Conservation (phyloP, 2,113 vertebrate species). For the Lipophrys pholis region DNA sequence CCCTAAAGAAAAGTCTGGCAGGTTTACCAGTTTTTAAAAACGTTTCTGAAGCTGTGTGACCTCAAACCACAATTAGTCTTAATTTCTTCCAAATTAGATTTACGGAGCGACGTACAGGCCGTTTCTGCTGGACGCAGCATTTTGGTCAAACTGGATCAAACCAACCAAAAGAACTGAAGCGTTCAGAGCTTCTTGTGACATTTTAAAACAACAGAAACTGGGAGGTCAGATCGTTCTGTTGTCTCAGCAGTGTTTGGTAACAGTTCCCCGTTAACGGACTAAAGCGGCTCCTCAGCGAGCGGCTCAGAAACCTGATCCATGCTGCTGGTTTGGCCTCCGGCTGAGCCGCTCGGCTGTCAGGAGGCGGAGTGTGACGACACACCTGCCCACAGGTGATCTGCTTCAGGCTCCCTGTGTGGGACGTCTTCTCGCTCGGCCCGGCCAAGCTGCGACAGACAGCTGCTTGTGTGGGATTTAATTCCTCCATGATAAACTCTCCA, state of each 20-base stretch:
- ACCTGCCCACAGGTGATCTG: conserved; percentile 46
- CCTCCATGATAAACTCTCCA: conserved; percentile 39
- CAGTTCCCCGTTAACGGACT: too few relatives aligned
- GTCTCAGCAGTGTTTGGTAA: too few relatives aligned
- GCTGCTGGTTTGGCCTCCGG: too few relatives aligned
- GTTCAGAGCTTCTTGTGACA: background rate
- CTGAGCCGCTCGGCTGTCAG: too few relatives aligned
- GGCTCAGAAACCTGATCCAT: too few relatives aligned
- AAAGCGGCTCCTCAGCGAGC: too few relatives aligned
- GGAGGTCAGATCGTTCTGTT: too few relatives aligned
- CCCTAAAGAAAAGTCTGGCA: too few relatives aligned
- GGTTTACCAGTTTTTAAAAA: too few relatives aligned
- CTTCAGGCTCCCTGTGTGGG: conserved; percentile 33
- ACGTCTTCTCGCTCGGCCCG: too few relatives aligned
- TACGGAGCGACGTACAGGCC: conserved; percentile 1
- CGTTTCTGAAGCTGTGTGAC: background rate
- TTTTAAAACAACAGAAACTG: background rate
- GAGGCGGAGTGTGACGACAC: conserved; percentile 33
- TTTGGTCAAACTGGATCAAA: conserved; percentile 2
- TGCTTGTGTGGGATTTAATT: conserved; percentile 52
- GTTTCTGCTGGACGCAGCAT: conserved; percentile 1
- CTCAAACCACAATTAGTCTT: conserved; percentile 50
- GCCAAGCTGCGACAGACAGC: conserved; percentile 36
- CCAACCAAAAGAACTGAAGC: background rate
- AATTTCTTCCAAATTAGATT: conserved; percentile 50